These are phyloP conservation scores for Scaptomyza parva DNA, from an alignment of 2,888 invertebrate species.

Conservation along the genomic window DNA sequence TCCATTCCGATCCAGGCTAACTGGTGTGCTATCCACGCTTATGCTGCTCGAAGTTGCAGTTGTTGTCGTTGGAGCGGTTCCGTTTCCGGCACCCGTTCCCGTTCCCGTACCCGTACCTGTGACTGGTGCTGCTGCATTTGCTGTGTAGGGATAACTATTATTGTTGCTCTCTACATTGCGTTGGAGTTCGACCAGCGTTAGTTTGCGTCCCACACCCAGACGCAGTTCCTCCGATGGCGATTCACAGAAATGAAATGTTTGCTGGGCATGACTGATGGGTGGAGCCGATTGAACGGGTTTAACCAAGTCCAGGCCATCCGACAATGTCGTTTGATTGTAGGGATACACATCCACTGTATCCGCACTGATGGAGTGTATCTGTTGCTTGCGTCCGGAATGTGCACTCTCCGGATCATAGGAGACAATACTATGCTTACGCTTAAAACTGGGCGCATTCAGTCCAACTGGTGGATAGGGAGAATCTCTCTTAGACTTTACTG, in stretches of 20 bases:
- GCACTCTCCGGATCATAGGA: slow-evolving; percentile 83
- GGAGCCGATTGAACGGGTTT: slow-evolving; percentile 65
- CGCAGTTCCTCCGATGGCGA: slow-evolving; percentile 82
- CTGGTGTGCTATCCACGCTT: slow-evolving; percentile 80
- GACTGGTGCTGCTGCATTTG: slow-evolving; percentile 66
- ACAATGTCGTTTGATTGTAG: slow-evolving; percentile 69
- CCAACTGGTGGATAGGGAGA: slow-evolving; percentile 15
- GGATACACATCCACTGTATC: slow-evolving; percentile 83
- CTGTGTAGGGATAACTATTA: slow-evolving; percentile 77
- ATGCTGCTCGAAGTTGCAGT: slow-evolving; percentile 79
- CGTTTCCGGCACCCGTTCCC: slow-evolving; percentile 64
- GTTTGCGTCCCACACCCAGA: slow-evolving; percentile 80
- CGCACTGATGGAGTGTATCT: slow-evolving; percentile 83
- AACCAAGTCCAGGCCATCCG: slow-evolving; percentile 40
- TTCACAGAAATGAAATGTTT: slow-evolving; percentile 74
- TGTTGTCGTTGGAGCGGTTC: background rate
- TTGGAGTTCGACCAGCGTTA: slow-evolving; percentile 80
- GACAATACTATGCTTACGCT: slow-evolving; percentile 83
- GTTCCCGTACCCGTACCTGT: slow-evolving; percentile 64
- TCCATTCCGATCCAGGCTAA: slow-evolving; percentile 78
- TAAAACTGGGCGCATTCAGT: slow-evolving; percentile 66
- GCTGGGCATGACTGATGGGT: slow-evolving; percentile 55
- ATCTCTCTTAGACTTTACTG: slow-evolving; percentile 18
- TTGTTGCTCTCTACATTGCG: slow-evolving; percentile 78
- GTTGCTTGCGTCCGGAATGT: slow-evolving; percentile 82